These are phyloP conservation scores for Drymonia ruficornis DNA, from an alignment of 2,888 invertebrate genomes.

Conservation along the genomic window DNA sequence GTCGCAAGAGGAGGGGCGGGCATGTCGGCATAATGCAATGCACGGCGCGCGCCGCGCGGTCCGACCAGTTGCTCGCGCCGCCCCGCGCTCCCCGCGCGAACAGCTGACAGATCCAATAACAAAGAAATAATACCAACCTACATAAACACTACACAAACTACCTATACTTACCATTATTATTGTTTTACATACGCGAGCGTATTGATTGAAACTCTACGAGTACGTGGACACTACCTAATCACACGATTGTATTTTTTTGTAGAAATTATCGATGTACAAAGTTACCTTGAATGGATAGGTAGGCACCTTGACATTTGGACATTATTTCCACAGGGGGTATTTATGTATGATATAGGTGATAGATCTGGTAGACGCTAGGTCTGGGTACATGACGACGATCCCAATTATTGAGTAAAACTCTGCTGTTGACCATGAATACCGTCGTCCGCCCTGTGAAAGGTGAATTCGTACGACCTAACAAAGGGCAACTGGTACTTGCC, in stretches of 20 bases:
- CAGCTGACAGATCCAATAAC: constrained; percentile 78
- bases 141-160: constrained; percentile 41
- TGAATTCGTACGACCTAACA: constrained; percentile 57
- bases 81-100: constrained; percentile 50
- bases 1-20: neutral
- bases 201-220: constrained; percentile 25
- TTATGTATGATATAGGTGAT: no score
- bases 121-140: constrained; percentile 64
- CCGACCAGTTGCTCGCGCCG: constrained; percentile 56
- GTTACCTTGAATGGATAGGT: no score
- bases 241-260: neutral
- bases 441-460: constrained; percentile 46
- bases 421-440: constrained; percentile 57
- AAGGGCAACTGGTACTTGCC: constrained; percentile 74
- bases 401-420: constrained; percentile 49
- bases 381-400: constrained; percentile 27
- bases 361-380: neutral
- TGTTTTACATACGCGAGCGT: constrained; percentile 34
- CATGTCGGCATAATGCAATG: constrained; percentile 29
- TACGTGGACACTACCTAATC: constrained; percentile 1
- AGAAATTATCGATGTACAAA: neutral
- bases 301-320: no score
- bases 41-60: constrained; percentile 49
- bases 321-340: no score
- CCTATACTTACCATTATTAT: constrained; percentile 35